phyloP scores from a whole-genome alignment of 2,113 vertebrate species.

The Sardina pilchardus region DNA sequence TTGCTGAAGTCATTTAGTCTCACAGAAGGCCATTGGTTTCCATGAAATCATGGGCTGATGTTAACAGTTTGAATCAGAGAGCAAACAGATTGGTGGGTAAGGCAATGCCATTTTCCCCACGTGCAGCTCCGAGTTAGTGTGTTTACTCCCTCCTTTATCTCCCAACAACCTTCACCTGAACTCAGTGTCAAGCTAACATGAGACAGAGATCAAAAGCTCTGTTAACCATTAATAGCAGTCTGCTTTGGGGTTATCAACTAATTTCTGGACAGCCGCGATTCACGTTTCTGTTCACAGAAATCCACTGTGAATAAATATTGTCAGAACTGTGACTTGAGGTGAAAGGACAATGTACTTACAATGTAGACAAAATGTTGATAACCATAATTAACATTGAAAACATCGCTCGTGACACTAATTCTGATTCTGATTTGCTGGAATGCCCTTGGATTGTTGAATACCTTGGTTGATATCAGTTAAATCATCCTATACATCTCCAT shows the following conservation, averaged over 20 bases:
- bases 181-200: constrained; percentile 37
- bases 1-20: too few species aligned
- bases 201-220: constrained; percentile 53
- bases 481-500: background rate
- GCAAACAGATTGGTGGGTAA: constrained; percentile 42
- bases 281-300: background rate
- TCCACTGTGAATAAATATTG: background rate
- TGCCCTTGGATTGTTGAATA: background rate
- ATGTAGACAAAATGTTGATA: background rate
- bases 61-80: constrained; percentile 35
- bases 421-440: background rate
- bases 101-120: background rate
- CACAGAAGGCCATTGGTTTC: background rate
- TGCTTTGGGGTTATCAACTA: constrained; percentile 26
- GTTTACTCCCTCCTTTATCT: constrained; percentile 59
- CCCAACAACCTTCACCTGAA: constrained; percentile 63
- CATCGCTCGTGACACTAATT: background rate
- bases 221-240: constrained; percentile 61
- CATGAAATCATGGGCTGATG: constrained; percentile 45
- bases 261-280: constrained; percentile 20
- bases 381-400: background rate
- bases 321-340: background rate
- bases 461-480: background rate
- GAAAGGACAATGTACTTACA: background rate
- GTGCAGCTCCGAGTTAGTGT: constrained; percentile 29